phyloP scores from a whole-genome alignment of 1,140 invertebrate genomes.

The Thaumetopoea pityocampa region DNA sequence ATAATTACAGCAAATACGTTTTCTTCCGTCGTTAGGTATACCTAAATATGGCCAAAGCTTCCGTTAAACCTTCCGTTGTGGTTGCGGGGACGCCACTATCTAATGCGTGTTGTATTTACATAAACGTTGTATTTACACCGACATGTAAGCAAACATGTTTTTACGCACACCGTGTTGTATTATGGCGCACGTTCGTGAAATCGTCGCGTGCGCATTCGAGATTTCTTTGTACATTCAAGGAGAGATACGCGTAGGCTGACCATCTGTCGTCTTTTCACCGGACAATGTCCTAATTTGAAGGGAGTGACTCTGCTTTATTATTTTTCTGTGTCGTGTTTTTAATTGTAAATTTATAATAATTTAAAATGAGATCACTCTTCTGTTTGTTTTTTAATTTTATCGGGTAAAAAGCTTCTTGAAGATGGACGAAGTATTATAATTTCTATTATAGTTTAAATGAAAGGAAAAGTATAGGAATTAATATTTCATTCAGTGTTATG shows the following conservation, averaged over 20 bases:
- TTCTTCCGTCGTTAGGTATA: too few relatives aligned
- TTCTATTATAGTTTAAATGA: too few relatives aligned
- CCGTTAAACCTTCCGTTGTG: too few relatives aligned
- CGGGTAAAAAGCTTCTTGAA: too few relatives aligned
- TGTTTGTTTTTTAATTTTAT: too few relatives aligned
- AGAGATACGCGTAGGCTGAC: constrained; percentile 32
- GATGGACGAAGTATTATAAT: too few relatives aligned
- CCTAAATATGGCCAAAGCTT: too few relatives aligned
- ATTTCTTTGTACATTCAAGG: constrained; percentile 62
- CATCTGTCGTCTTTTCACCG: constrained; percentile 28
- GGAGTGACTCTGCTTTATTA: background rate
- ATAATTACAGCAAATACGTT: too few relatives aligned
- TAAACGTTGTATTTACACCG: constrained; percentile 9
- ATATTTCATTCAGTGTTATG: too few relatives aligned
- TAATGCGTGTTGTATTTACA: background rate
- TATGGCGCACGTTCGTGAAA: constrained; percentile 47
- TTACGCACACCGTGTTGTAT: constrained; percentile 24
- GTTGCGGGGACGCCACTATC: background rate
- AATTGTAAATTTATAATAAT: too few relatives aligned
- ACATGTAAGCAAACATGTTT: constrained; percentile 15
- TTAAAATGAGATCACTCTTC: too few relatives aligned
- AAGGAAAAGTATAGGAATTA: too few relatives aligned
- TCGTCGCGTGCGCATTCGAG: constrained; percentile 47
- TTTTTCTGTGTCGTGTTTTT: background rate
- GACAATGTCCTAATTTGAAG: constrained; percentile 13